phyloP scores from a whole-genome alignment of 2,113 vertebrate genomes.

The Dryoscopus gambensis region DNA sequence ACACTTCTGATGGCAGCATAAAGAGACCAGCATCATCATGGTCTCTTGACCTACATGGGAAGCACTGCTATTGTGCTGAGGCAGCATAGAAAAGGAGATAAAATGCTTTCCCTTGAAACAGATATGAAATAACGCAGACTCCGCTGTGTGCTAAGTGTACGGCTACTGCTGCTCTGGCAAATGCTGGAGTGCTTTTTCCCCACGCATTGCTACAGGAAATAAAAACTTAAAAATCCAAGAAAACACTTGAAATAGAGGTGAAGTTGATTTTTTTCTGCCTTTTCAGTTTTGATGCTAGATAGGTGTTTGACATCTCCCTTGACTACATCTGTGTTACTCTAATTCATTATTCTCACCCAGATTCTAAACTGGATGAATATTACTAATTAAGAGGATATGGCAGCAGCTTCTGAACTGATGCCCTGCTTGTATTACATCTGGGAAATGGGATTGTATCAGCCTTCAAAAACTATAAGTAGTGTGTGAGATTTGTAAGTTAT shows the following conservation, averaged over 20 bases:
- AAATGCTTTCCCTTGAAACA: conserved; percentile 42
- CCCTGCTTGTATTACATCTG: conserved; percentile 12
- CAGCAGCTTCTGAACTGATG: conserved; percentile 29
- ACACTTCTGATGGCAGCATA: not conserved
- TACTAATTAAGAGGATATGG: conserved; percentile 29
- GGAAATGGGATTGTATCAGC: not conserved
- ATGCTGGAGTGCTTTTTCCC: not conserved
- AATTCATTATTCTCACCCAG: not conserved
- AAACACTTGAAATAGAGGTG: conserved; percentile 35
- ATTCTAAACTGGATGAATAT: not conserved
- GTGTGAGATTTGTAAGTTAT: not conserved
- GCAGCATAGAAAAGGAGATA: conserved; percentile 33
- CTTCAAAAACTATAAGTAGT: conserved; percentile 16
- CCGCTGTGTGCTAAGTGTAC: conserved; percentile 20
- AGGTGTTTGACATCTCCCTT: not conserved
- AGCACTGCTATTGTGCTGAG: not conserved
- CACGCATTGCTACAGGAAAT: not conserved
- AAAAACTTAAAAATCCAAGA: conserved; percentile 2
- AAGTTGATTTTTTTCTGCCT: conserved; percentile 14
- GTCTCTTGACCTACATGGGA: conserved; percentile 50
- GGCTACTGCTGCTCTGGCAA: not conserved
- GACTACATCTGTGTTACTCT: not conserved
- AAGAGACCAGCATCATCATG: not conserved
- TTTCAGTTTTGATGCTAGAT: not conserved
- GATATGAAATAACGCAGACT: conserved; percentile 45